Evolutionary conservation across 2,888 invertebrate genomes (phyloP).

Genomic region (Clistopyga incitator): DNA sequence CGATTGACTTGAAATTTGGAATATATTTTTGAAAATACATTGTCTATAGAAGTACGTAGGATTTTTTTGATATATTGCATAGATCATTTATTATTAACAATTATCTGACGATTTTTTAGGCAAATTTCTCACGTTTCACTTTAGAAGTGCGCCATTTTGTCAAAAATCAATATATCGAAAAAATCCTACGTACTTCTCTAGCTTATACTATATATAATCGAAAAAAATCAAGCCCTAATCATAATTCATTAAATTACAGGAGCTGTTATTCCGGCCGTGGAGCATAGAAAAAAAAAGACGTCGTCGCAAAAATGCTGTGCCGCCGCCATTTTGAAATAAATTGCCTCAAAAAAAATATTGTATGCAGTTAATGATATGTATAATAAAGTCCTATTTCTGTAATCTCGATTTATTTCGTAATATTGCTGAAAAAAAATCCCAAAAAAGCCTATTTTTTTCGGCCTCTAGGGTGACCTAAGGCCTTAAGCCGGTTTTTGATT

Average conservation of each 20-base stretch:
- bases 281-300: constrained; percentile 20
- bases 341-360: constrained; percentile 33
- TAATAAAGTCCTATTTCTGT: too few species aligned
- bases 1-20: too few species aligned
- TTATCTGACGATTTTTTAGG: constrained; percentile 48
- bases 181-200: too few species aligned
- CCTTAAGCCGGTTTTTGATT: too few species aligned
- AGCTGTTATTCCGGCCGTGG: constrained; percentile 30
- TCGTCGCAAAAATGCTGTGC: constrained; percentile 34
- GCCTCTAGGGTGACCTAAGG: constrained; percentile 10
- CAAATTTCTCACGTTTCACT: constrained; percentile 27
- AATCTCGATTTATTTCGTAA: constrained; percentile 6
- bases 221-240: too few species aligned
- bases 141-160: constrained; percentile 45
- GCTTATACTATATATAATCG: too few species aligned
- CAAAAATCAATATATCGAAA: too few species aligned
- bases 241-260: too few species aligned
- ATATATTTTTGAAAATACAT: constrained; percentile 38
- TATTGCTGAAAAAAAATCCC: constrained; percentile 12
- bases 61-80: too few species aligned
- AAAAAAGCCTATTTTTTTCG: constrained; percentile 7
- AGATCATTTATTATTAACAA: constrained; percentile 54
- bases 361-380: constrained; percentile 22
- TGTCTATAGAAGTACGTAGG: constrained; percentile 43
- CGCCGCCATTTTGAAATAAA: constrained; percentile 35